Conservation (phyloP, 2,888 invertebrate genomes). For the Pachymerium ferrugineum region DNA sequence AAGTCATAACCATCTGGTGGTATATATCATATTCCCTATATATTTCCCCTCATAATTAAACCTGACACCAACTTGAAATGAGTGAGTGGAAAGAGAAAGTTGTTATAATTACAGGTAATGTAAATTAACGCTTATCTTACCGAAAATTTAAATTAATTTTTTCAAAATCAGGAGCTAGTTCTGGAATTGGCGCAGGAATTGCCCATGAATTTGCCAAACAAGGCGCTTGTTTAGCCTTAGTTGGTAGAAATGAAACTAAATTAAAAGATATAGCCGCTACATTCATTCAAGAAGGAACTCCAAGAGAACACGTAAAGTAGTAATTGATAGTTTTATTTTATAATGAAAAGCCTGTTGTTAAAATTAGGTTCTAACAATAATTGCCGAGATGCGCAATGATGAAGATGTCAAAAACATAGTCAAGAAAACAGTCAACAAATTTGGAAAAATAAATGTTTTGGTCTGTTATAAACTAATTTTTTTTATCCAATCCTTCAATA, state of each 20-base stretch:
- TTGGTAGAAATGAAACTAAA: neutral
- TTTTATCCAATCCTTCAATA: neutral
- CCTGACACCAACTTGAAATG: too few relatives aligned
- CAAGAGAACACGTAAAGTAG: neutral
- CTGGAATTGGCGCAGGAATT: conserved; percentile 20
- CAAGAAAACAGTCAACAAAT: neutral
- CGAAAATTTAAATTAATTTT: neutral
- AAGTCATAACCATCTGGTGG: too few relatives aligned
- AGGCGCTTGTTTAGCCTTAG: neutral
- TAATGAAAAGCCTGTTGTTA: neutral
- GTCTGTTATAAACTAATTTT: neutral
- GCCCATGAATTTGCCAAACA: conserved; percentile 7
- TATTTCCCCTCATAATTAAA: too few relatives aligned
- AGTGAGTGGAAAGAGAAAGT: neutral
- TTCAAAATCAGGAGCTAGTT: conserved; percentile 23
- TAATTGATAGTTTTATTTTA: neutral
- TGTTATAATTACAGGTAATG: neutral
- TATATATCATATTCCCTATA: too few relatives aligned
- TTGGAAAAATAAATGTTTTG: conserved; percentile 8
- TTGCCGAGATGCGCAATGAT: neutral
- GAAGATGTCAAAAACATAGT: neutral
- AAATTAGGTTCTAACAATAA: neutral
- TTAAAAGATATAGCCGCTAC: neutral
- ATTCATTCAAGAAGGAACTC: neutral
- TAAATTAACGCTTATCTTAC: too few relatives aligned